Base-by-base conservation (phyloP, 2,797 vertebrate genomes). In the Mus caroli region DNA sequence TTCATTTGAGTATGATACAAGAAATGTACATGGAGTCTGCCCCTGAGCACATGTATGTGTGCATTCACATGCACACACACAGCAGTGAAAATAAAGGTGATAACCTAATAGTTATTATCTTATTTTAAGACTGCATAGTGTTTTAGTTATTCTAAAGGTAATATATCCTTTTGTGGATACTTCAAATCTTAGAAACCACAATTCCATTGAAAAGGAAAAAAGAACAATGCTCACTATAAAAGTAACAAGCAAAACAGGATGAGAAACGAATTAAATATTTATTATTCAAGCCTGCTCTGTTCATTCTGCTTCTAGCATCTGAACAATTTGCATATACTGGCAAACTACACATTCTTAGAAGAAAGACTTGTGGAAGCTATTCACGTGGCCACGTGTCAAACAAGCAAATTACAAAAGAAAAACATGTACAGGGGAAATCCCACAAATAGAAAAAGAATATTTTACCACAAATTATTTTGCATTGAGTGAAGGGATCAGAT, bases 321-420 rank as follows among this genome's bases (percentile, higher is more conserved):
- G 22, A 56, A 86, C 4, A 94, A 82, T 71, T 89, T 89, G 60
- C 73, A 78, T 89, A 91, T 13, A 77, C 20, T 96, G 92, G 9
- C 52, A 93, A 95, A 92, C 60, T 85, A 85, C 17, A 94, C 54
- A 94, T 56, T 94, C 80, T 94, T 85, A 37, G 46, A 93, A 94
- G 46, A 88, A 93, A 95, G n/a, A 77, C 0, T 84, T 78, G 22
- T 9, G 82, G 31, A 96, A 90, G 56, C 60, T 86, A 73, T 90
- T 69, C 71, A 52, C 40, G 50, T 52, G 40, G n/a, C 46, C 11
- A 62, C 34, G 58, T 90, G 69, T 90, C 62, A 94, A 94, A 69
- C 52, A 96, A 95, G 79, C 60, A 90, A 82, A 95, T 93, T 90
- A 96, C 75, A 95, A 95, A 96, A 95, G 95, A 91, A 96, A 96